A percentile compares a stretch with the other conserved stretches of the same genome.
These are phyloP conservation scores for Falco concolor DNA, from an alignment of 2,797 vertebrate genomes.

Conservation along the genomic window DNA sequence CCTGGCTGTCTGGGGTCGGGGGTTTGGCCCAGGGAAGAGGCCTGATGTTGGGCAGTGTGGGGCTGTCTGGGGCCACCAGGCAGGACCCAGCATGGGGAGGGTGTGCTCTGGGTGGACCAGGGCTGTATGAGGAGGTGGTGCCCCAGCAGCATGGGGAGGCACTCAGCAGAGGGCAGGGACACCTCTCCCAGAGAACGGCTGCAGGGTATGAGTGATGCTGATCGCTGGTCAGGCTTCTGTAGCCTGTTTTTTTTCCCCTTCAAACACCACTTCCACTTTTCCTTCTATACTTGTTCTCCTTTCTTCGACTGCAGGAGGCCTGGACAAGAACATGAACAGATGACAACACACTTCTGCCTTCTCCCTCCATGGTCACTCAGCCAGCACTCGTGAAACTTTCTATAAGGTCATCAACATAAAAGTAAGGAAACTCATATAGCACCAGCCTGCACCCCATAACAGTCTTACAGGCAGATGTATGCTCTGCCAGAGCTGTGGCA, in stretches of 20 bases:
- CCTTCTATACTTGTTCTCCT: background rate
- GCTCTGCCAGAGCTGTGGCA: background rate
- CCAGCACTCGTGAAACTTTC: background rate
- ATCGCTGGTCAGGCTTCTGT: rapidly evolving
- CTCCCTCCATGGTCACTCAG: background rate
- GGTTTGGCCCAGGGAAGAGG: rapidly evolving
- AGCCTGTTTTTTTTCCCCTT: background rate
- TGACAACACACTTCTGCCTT: background rate
- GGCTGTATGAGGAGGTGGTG: background rate
- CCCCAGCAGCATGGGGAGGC: background rate
- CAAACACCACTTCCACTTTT: background rate
- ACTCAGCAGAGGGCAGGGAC: background rate
- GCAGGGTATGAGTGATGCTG: too few relatives aligned
- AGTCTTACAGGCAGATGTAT: background rate
- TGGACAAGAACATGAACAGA: background rate
- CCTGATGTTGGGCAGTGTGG: background rate
- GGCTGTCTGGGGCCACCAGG: background rate
- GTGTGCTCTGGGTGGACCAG: background rate
- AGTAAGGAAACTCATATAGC: background rate
- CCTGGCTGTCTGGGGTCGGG: rapidly evolving
- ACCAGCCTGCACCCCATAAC: background rate
- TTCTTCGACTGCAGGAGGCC: rapidly evolving
- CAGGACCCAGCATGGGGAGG: background rate
- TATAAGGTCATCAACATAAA: background rate
- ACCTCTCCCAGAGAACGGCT: background rate